Conservation (phyloP, 64 coral and sea anemone species). For the Actinia tenebrosa region DNA sequence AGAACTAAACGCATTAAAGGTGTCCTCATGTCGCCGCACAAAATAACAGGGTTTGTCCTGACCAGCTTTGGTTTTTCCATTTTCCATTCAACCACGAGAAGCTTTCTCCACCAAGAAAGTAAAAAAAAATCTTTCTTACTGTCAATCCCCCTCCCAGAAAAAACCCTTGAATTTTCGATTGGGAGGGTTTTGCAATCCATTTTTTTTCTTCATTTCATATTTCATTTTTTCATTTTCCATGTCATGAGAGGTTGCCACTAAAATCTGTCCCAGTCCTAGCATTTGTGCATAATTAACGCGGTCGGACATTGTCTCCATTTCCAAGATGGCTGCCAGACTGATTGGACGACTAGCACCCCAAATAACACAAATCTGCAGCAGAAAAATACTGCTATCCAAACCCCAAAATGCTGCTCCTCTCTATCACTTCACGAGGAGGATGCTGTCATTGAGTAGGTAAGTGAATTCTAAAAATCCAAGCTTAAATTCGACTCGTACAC, state of each 20-base stretch:
- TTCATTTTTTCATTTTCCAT: not conserved
- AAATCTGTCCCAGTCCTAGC: not conserved
- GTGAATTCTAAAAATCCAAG: not conserved
- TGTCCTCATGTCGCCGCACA: conserved; percentile 42
- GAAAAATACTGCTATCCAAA: not conserved
- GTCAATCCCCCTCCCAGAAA: too few species aligned
- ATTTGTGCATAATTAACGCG: conserved; percentile 1
- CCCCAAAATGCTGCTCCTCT: conserved; percentile 14
- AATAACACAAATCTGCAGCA: not conserved
- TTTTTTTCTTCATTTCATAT: not conserved
- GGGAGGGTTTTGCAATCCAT: too few species aligned
- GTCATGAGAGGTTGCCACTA: not conserved
- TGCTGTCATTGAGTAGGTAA: conserved; percentile 18
- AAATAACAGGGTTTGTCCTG: conserved; percentile 66
- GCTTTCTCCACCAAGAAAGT: not conserved
- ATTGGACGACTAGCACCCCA: conserved; percentile 1
- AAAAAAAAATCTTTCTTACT: not conserved
- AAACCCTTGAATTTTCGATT: too few species aligned
- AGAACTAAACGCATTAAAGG: conserved; percentile 25
- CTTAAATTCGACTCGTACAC: not conserved
- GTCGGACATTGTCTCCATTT: not conserved
- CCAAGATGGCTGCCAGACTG: conserved; percentile 17
- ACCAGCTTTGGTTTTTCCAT: not conserved
- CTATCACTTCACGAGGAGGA: not conserved
- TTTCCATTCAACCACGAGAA: too few species aligned